A percentile compares a stretch with the other conserved stretches of the same genome.
Evolutionary conservation across 2,888 invertebrate genomes (phyloP).

Genomic region (Caenorhabditis sinica): DNA sequence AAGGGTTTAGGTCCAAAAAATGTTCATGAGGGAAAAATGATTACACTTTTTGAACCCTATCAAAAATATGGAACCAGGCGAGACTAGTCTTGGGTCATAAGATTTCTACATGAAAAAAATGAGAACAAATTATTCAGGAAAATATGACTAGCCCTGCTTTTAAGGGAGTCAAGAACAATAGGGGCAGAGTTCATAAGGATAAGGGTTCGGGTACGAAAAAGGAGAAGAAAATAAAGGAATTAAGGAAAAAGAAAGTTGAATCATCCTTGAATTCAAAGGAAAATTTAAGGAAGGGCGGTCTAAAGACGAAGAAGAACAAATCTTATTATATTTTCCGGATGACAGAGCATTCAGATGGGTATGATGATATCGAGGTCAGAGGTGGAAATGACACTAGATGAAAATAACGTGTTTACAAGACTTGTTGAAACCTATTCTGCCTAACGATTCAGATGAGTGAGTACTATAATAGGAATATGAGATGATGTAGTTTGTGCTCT

Average conservation of each 20-base stretch:
- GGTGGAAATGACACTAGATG: background rate
- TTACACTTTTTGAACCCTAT: background rate
- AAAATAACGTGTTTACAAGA: background rate
- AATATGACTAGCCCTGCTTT: background rate
- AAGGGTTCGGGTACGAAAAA: background rate
- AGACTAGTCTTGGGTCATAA: background rate
- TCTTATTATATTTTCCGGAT: background rate
- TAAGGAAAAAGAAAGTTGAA: conserved; percentile 22
- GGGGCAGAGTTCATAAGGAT: conserved; percentile 21
- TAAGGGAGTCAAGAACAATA: conserved; percentile 23
- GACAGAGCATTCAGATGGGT: background rate
- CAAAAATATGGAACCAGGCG: background rate
- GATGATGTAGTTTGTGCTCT: too few species aligned
- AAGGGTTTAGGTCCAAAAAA: background rate
- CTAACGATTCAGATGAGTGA: too few species aligned
- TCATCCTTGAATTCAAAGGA: conserved; percentile 11
- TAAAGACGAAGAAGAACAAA: background rate
- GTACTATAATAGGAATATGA: too few species aligned
- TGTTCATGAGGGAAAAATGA: background rate
- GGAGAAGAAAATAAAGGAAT: conserved; percentile 28
- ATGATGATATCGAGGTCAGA: background rate
- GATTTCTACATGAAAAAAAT: background rate
- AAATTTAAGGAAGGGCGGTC: conserved; percentile 25
- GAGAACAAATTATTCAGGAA: background rate
- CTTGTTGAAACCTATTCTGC: too few species aligned